Evolutionary conservation across 2,888 invertebrate genomes (phyloP).

Genomic region (Euspilapteryx auroguttella): DNA sequence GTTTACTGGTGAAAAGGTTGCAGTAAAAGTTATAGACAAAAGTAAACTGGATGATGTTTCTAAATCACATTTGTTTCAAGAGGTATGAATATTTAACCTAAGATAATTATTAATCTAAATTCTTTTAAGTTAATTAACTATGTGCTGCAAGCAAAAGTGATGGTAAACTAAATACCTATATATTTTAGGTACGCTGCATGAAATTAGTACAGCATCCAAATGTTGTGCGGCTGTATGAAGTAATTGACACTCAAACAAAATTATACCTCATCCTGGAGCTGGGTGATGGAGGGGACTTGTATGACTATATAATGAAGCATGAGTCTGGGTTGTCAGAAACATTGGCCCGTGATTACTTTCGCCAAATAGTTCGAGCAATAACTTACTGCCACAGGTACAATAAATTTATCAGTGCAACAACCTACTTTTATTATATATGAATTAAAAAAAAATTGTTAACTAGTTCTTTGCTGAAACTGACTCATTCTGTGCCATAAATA

Average conservation of each 20-base stretch:
- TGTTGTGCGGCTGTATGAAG: conserved; percentile 97
- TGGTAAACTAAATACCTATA: too few species aligned
- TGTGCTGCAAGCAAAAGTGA: too few species aligned
- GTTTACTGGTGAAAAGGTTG: conserved; percentile 98
- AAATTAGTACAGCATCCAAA: conserved; percentile 99
- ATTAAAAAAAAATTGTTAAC: not conserved
- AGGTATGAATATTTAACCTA: too few species aligned
- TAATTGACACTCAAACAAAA: conserved; percentile 98
- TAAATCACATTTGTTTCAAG: conserved; percentile 93
- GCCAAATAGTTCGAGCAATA: conserved; percentile 96
- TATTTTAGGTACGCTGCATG: conserved; percentile 91
- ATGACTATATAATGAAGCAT: conserved; percentile 97
- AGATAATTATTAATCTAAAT: too few species aligned
- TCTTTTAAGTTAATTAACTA: too few species aligned
- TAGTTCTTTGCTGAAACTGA: too few species aligned
- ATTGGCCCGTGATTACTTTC: conserved; percentile 89
- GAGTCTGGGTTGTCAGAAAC: conserved; percentile 84
- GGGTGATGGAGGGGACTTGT: conserved; percentile 97
- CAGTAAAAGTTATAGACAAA: conserved; percentile 98
- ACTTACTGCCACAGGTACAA: conserved; percentile 97
- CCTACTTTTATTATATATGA: not conserved
- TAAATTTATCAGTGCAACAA: conserved; percentile 38
- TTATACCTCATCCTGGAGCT: conserved; percentile 94
- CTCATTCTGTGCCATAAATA: too few species aligned
- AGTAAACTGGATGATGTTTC: conserved; percentile 96